Evolutionary conservation across 2,113 vertebrate genomes (phyloP).

Genomic region (Raphicerus campestris): DNA sequence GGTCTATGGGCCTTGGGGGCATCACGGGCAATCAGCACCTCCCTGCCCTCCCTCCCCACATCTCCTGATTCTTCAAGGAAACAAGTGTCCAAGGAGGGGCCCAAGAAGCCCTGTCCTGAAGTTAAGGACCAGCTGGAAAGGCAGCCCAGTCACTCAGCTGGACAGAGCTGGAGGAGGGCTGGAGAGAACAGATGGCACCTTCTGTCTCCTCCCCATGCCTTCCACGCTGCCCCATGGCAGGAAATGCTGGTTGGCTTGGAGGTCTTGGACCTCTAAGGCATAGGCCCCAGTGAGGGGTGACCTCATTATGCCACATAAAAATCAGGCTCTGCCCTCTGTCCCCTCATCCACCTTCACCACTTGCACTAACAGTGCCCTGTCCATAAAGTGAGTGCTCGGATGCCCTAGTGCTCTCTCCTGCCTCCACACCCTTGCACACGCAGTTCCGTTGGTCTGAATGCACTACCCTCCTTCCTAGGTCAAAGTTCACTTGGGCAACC

Average conservation of each 20-base stretch:
- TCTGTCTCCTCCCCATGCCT: background rate
- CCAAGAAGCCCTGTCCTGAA: background rate
- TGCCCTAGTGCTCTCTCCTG: background rate
- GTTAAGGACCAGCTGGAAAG: background rate
- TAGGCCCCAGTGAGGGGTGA: slow-evolving; percentile 10
- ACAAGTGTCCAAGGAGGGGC: background rate
- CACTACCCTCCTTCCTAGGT: background rate
- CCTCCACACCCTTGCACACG: background rate
- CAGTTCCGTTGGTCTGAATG: background rate
- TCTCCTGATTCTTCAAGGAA: background rate
- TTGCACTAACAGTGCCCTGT: background rate
- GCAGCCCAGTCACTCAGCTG: background rate
- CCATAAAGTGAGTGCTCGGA: background rate
- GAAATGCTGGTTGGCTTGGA: background rate
- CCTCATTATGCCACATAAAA: background rate
- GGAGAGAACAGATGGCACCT: slow-evolving; percentile 57
- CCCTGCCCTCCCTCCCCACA: background rate
- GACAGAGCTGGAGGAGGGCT: background rate
- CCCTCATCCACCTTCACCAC: background rate
- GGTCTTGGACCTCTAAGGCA: background rate
- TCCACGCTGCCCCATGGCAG: background rate
- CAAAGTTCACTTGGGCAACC: background rate
- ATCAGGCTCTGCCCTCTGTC: background rate
- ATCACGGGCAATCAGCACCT: background rate
- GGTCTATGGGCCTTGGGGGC: background rate